Evolutionary conservation across 2,797 vertebrate species (phyloP).

Genomic region (Chromis chromis): DNA sequence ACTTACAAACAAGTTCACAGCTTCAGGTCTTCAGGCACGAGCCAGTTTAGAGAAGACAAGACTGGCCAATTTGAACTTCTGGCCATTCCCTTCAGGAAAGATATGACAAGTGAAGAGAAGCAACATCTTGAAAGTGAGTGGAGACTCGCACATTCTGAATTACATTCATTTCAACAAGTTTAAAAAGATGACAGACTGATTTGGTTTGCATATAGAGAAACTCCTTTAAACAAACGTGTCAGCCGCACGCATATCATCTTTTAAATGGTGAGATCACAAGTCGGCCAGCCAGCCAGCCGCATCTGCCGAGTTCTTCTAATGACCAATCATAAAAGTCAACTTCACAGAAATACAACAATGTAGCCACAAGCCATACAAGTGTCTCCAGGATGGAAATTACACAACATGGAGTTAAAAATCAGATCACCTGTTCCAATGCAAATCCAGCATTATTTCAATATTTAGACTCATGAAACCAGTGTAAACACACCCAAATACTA

Average conservation of each 20-base stretch:
- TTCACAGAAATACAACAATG: slow-evolving; percentile 50
- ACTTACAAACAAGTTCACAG: slow-evolving; percentile 89
- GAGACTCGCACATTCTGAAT: slow-evolving; percentile 76
- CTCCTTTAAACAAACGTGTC: slow-evolving; percentile 50
- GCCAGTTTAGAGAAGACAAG: slow-evolving; percentile 79
- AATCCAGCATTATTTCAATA: slow-evolving; percentile 62
- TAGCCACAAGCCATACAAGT: slow-evolving; percentile 42
- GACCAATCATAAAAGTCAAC: slow-evolving; percentile 35
- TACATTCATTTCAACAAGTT: slow-evolving; percentile 88
- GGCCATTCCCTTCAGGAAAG: slow-evolving; percentile 74
- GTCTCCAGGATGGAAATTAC: slow-evolving; percentile 42
- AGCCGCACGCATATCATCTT: slow-evolving; percentile 33
- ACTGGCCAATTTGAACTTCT: slow-evolving; percentile 74
- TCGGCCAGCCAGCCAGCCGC: slow-evolving; percentile 30
- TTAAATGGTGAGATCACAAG: slow-evolving; percentile 36
- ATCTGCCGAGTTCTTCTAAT: slow-evolving; percentile 41
- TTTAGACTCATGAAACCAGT: slow-evolving; percentile 45
- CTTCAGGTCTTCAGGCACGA: slow-evolving; percentile 90
- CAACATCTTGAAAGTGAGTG: slow-evolving; percentile 62
- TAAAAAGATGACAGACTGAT: slow-evolving; percentile 56
- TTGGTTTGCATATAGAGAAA: slow-evolving; percentile 76
- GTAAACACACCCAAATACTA: slow-evolving; percentile 46
- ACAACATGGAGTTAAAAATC: slow-evolving; percentile 58
- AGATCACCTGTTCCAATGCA: slow-evolving; percentile 46
- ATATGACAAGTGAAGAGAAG: slow-evolving; percentile 63